phyloP scores from a whole-genome alignment of 2,888 invertebrate genomes.

The Papilio demoleus region DNA sequence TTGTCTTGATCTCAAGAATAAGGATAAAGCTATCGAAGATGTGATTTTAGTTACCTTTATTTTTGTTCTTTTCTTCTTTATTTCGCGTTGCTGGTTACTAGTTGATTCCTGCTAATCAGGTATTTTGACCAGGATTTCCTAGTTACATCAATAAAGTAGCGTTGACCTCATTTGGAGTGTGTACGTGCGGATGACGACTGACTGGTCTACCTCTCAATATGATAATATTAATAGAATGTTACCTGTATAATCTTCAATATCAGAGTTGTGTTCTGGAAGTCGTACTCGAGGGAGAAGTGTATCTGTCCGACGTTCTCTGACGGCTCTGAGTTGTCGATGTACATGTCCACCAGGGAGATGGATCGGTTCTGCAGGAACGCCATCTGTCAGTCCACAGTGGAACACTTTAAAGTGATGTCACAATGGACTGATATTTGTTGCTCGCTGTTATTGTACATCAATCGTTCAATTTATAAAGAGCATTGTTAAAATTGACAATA shows the following conservation, averaged over 20 bases:
- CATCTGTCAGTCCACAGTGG: conserved; percentile 79
- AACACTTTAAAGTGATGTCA: conserved; percentile 58
- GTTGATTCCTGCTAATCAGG: too few species aligned
- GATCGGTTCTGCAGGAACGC: conserved; percentile 93
- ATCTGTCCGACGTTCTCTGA: conserved; percentile 97
- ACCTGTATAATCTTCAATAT: conserved; percentile 95
- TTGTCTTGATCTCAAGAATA: not conserved
- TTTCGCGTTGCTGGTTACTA: not conserved
- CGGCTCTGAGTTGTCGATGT: conserved; percentile 96
- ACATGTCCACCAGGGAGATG: conserved; percentile 96
- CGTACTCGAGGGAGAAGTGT: conserved; percentile 96
- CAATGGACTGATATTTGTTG: conserved; percentile 39
- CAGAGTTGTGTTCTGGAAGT: conserved; percentile 96
- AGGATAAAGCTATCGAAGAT: not conserved
- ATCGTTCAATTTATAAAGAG: conserved; percentile 23
- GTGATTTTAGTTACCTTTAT: not conserved
- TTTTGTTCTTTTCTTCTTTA: not conserved
- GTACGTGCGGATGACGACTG: not conserved
- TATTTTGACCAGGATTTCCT: too few species aligned
- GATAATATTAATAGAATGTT: conserved; percentile 4
- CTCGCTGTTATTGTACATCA: conserved; percentile 34
- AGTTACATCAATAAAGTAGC: too few species aligned
- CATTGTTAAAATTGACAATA: not conserved
- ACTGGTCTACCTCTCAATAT: not conserved
- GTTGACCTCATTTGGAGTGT: too few species aligned